Base-by-base conservation (phyloP, 1,140 invertebrate species). In the Diorhabda sublineata region DNA sequence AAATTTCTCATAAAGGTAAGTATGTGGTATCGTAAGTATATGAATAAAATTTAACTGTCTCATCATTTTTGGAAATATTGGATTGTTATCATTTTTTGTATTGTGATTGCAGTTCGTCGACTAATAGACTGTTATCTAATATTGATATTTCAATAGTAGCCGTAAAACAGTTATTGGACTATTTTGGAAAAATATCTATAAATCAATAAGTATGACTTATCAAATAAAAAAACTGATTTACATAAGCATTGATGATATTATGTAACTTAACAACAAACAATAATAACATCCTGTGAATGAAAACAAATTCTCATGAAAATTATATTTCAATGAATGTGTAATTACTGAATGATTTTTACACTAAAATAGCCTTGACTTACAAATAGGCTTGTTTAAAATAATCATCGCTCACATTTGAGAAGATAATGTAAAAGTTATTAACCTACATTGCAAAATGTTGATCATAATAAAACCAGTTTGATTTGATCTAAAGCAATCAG, bases 311-410 rank as follows among this genome's bases (percentile, higher is more conserved):
- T 66, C 71, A 72, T 66, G 68, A 58, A 70, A 72, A 72, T 70
- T 70, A 72, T 72, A 70, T 69, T 72, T 72, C 71, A 72, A 69
- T 72, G 71, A 70, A 69, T 70, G 65, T 69, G 68, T 72, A 72
- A 72, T 72, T 72, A 72, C 52, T 69, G 45, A 67, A 45, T 67
- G 68, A 66, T 64, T 69, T 72, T 72, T 69, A 64, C 65, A 65
- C 65, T 42, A 47, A 45, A 61, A 45, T 61, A 58, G 45, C 71
- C 71, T 72, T 72, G 71, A 72, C 71, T 68, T 70, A 67, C 65
- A 67, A 67, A 67, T 67, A 45, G 58, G 60, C 63, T 69, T 69
- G 63, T 71, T 71, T 65, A 71, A 71, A 71, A 67, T 61, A 58
- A 67, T 62, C 57, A 52, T 60, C 47, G 26, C 63, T 60, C 62